Evolutionary conservation across 2,888 invertebrate genomes (phyloP).

Genomic region (Polia nebulosa): DNA sequence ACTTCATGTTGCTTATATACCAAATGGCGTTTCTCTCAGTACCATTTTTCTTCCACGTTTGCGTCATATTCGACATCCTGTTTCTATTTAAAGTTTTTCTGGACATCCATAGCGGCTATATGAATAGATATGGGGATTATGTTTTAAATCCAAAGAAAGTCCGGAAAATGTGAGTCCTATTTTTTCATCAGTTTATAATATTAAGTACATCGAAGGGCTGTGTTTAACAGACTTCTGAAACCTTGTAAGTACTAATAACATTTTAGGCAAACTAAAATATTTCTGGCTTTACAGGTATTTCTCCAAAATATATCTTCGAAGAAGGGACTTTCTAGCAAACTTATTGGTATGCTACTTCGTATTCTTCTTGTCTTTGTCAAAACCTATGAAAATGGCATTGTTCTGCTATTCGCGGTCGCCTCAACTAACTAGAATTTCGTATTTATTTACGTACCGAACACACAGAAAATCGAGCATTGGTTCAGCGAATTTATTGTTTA

Average conservation of each 20-base stretch:
- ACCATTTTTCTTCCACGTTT: slow-evolving; percentile 77
- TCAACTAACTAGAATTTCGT: slow-evolving; percentile 84
- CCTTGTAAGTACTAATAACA: neutral
- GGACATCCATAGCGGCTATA: slow-evolving; percentile 87
- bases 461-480: slow-evolving; percentile 84
- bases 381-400: slow-evolving; percentile 70
- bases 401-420: slow-evolving; percentile 84
- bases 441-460: slow-evolving; percentile 85
- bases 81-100: slow-evolving; percentile 86
- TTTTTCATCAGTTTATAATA: neutral
- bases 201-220: neutral
- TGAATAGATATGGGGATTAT: slow-evolving; percentile 89
- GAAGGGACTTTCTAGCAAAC: slow-evolving; percentile 85
- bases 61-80: slow-evolving; percentile 80
- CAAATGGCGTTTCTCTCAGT: slow-evolving; percentile 88
- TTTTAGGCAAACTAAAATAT: neutral
- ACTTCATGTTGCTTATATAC: slow-evolving; percentile 86
- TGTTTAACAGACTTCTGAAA: neutral
- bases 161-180: slow-evolving; percentile 81
- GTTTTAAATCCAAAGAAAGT: slow-evolving; percentile 85
- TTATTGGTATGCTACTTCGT: slow-evolving; percentile 82
- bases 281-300: slow-evolving; percentile 82
- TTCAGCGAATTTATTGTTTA: slow-evolving; percentile 84
- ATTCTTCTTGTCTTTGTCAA: slow-evolving; percentile 73
- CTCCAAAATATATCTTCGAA: slow-evolving; percentile 79